Base-by-base conservation (phyloP, 1,140 invertebrate species). In the Solen grandis region DNA sequence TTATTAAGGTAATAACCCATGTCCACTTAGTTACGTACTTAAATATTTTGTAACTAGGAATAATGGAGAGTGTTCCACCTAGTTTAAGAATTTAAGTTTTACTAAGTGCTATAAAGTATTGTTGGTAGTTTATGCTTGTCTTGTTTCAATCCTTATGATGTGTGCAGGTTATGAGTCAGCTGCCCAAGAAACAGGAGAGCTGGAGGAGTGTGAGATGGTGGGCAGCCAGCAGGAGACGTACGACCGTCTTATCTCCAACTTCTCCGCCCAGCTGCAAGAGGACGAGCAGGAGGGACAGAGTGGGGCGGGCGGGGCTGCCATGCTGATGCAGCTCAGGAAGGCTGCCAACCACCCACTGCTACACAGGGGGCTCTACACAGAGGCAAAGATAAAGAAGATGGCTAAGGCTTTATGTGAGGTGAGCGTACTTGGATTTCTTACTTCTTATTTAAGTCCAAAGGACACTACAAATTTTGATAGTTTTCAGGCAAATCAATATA, bases 121-220 rank as follows among this genome's bases (percentile, higher is more conserved):
- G n/a, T n/a, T n/a, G n/a, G n/a, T n/a, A n/a, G n/a, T n/a, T n/a
- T n/a, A n/a, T n/a, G n/a, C n/a, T n/a, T n/a, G n/a, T n/a, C n/a
- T n/a, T n/a, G n/a, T n/a, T n/a, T n/a, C n/a, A n/a, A n/a, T n/a
- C n/a, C n/a, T n/a, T n/a, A n/a, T n/a, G n/a, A n/a, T 63, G 16
- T 52, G 72, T 78, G 4, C 82, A 92, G 91, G 98, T 99, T 0
- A 93, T 99, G 0, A 87, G 89, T 57, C 89, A 93, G 76, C 85
- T 94, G 33, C 97, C 97, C 0, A 93, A 94, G 85, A 98, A 99
- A 91, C 94, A 93, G 5, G 95, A 97, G 90, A 94, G 54, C 94
- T 95, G 1, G 93, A 95, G 38, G 91, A 89, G 84, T 94, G 95
- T 93, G 85, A 92, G 84, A 94, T 99, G 95, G 94, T 93, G 0